A percentile compares a stretch with the other conserved stretches of the same genome.
Conservation (phyloP, 92 coral and sea anemone species). For the Phymanthus crucifer region DNA sequence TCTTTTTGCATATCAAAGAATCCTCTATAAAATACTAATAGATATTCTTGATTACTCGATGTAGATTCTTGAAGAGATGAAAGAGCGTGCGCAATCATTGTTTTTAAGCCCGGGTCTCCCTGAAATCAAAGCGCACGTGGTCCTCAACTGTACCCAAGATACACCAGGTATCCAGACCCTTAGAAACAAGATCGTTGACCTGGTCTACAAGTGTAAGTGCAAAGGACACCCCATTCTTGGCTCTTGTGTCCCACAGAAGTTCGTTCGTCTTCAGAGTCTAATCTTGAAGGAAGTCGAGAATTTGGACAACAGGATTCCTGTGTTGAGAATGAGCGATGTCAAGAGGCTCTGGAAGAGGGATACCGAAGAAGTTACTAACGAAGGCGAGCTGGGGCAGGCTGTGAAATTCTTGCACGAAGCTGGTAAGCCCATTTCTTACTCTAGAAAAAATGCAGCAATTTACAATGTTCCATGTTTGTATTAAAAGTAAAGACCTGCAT, state of each 20-base stretch:
- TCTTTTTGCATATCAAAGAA: too few relatives aligned
- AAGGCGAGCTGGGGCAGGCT: slow-evolving; percentile 81
- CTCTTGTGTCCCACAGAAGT: slow-evolving; percentile 78
- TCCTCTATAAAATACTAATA: too few relatives aligned
- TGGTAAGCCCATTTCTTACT: too few relatives aligned
- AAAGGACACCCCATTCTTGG: slow-evolving; percentile 74
- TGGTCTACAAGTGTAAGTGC: slow-evolving; percentile 77
- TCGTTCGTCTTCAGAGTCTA: slow-evolving; percentile 67
- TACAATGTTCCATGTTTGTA: too few relatives aligned
- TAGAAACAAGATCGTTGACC: slow-evolving; percentile 65
- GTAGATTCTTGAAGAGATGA: slow-evolving; percentile 54
- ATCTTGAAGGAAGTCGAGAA: slow-evolving; percentile 31
- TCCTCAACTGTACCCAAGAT: slow-evolving; percentile 75
- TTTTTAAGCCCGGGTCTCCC: slow-evolving; percentile 86
- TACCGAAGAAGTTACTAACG: slow-evolving; percentile 59
- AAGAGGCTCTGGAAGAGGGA: slow-evolving; percentile 68
- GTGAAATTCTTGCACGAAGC: slow-evolving; percentile 86
- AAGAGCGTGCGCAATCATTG: slow-evolving; percentile 57
- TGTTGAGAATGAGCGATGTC: slow-evolving; percentile 48
- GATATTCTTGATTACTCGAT: neutral
- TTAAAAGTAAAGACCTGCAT: too few relatives aligned
- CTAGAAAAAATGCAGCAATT: too few relatives aligned
- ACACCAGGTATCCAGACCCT: slow-evolving; percentile 68
- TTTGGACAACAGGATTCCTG: slow-evolving; percentile 31
- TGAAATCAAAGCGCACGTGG: slow-evolving; percentile 76